Percentiles rank a stretch among this genome's conserved stretches.
These are phyloP conservation scores for Plectrocnemia conspersa DNA, from an alignment of 1,140 invertebrate genomes.

Conservation along the genomic window DNA sequence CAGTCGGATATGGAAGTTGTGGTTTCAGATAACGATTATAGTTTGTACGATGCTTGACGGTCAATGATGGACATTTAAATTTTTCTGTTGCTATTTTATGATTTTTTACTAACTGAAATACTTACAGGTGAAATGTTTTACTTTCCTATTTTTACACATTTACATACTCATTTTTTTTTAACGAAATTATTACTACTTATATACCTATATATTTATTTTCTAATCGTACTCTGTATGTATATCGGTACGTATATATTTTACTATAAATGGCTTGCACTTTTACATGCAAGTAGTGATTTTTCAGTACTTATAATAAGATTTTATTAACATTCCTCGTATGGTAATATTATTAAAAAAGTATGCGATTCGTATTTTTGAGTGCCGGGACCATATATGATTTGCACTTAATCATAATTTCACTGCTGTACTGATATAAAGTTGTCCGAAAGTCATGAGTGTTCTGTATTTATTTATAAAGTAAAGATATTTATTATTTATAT, in stretches of 20 bases:
- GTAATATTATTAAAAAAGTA: neutral
- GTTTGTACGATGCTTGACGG: slow-evolving; percentile 31
- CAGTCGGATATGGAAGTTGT: slow-evolving; percentile 33
- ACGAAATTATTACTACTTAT: no score
- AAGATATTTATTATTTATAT: neutral
- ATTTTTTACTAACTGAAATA: neutral
- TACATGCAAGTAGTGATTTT: slow-evolving; percentile 29
- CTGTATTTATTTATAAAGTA: neutral
- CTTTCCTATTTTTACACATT: slow-evolving; percentile 2
- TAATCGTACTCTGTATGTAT: no score
- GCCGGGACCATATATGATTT: neutral
- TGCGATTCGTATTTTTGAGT: neutral
- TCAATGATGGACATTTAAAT: no score
- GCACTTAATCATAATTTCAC: neutral
- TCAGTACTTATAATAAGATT: slow-evolving; percentile 15
- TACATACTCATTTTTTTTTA: neutral
- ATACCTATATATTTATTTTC: neutral
- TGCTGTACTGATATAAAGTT: neutral
- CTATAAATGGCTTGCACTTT: slow-evolving; percentile 21
- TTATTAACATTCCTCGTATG: neutral
- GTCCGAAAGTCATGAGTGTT: neutral
- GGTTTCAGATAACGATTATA: slow-evolving; percentile 34
- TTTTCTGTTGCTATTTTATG: neutral
- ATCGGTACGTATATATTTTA: no score
- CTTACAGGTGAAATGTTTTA: neutral